Evolutionary conservation across 2,113 vertebrate genomes (phyloP).

Genomic region (Excalfactoria chinensis): DNA sequence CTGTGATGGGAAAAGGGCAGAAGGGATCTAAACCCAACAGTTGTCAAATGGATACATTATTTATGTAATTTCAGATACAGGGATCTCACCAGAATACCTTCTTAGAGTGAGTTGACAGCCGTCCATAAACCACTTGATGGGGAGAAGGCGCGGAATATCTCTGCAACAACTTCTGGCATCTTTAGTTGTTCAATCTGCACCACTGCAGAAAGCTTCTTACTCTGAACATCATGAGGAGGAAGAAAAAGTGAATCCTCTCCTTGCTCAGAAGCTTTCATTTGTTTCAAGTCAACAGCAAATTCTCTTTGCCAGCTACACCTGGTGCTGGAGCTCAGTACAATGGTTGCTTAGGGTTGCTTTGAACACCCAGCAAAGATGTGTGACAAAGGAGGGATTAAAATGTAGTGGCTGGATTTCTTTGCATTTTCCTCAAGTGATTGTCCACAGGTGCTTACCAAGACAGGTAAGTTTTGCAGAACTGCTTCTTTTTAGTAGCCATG

Average conservation of each 20-base stretch:
- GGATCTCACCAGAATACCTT: background rate
- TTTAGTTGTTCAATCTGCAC: background rate
- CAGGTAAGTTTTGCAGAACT: background rate
- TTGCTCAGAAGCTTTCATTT: background rate
- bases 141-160: background rate
- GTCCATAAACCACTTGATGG: accelerated
- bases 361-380: background rate
- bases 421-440: accelerated
- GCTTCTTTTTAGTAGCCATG: background rate
- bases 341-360: background rate
- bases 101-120: background rate
- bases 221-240: background rate
- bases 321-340: background rate
- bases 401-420: background rate
- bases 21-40: background rate
- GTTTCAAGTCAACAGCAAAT: background rate
- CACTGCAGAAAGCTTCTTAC: background rate
- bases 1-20: background rate
- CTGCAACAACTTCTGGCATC: background rate
- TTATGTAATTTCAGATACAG: background rate
- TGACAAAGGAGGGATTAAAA: accelerated
- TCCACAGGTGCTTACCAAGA: accelerated
- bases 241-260: background rate
- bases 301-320: background rate
- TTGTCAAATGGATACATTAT: background rate